Percentiles rank a stretch among this genome's conserved stretches.
Evolutionary conservation across 2,797 vertebrate genomes (phyloP).

Genomic region (Xyrichtys novacula): DNA sequence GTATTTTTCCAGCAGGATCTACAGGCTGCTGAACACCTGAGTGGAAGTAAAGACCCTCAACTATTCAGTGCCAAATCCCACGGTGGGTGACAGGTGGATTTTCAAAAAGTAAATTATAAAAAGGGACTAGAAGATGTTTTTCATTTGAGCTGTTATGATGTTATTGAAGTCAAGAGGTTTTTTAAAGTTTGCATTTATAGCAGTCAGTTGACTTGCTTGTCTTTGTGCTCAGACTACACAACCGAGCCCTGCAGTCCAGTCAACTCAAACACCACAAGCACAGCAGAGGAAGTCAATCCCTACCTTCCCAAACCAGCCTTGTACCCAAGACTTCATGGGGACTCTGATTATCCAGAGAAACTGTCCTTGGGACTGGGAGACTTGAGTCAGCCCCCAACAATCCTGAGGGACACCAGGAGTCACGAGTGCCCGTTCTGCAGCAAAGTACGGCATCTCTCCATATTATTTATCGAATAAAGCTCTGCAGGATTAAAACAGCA

Average conservation of each 20-base stretch:
- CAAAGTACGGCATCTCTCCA: constrained; percentile 67
- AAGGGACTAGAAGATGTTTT: no score
- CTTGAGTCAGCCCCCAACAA: constrained; percentile 31
- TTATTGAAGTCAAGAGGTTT: no score
- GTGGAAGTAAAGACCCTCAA: constrained; percentile 10
- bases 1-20: constrained; percentile 6
- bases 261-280: constrained; percentile 11
- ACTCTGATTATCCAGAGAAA: constrained; percentile 54
- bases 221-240: constrained; percentile 36
- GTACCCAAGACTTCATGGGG: constrained; percentile 31
- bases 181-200: no score
- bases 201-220: neutral
- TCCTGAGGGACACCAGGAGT: constrained; percentile 50
- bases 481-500: no score
- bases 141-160: no score
- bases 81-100: constrained; percentile 27
- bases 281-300: constrained; percentile 5
- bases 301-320: neutral
- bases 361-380: constrained; percentile 28
- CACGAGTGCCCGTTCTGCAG: constrained; percentile 72
- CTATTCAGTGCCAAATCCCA: constrained; percentile 19
- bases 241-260: constrained; percentile 22
- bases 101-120: no score
- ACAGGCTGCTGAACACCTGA: neutral
- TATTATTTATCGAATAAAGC: neutral